Percentiles rank a stretch among this genome's conserved stretches.
phyloP scores from a whole-genome alignment of 2,888 invertebrate species.

The Acronicta alni region DNA sequence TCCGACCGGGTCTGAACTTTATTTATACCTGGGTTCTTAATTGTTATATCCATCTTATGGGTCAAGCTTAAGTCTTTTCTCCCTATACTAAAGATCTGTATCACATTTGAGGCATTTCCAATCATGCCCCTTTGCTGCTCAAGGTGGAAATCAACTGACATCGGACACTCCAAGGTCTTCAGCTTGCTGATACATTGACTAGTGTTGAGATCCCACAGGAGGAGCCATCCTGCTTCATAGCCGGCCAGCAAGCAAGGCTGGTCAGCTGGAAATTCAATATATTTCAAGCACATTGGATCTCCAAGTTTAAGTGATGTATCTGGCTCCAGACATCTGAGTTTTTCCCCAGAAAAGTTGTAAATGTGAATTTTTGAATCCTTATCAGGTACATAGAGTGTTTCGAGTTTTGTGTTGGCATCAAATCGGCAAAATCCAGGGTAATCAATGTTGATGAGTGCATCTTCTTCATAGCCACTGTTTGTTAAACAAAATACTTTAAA shows the following conservation, averaged over 20 bases:
- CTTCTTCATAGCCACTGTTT: slow-evolving; percentile 89
- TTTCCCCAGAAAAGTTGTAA: slow-evolving; percentile 85
- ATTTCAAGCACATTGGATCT: slow-evolving; percentile 91
- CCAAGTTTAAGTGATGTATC: slow-evolving; percentile 86
- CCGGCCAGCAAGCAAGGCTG: slow-evolving; percentile 90
- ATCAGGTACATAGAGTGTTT: slow-evolving; percentile 91
- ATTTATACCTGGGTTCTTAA: slow-evolving; percentile 93
- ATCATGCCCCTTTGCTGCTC: slow-evolving; percentile 91
- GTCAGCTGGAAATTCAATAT: slow-evolving; percentile 84
- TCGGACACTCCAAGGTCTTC: slow-evolving; percentile 91
- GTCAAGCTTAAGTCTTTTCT: slow-evolving; percentile 87
- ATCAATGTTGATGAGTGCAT: slow-evolving; percentile 89
- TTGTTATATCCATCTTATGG: slow-evolving; percentile 89
- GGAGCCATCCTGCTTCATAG: slow-evolving; percentile 93
- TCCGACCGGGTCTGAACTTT: slow-evolving; percentile 91
- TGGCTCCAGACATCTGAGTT: slow-evolving; percentile 77
- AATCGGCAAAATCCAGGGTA: slow-evolving; percentile 93
- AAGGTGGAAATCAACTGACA: slow-evolving; percentile 92
- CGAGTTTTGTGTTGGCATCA: slow-evolving; percentile 89
- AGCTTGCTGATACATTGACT: slow-evolving; percentile 88
- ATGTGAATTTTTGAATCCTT: slow-evolving; percentile 87
- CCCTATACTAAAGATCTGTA: slow-evolving; percentile 90
- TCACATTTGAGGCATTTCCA: slow-evolving; percentile 90
- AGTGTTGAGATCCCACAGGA: slow-evolving; percentile 92
- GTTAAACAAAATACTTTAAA: slow-evolving; percentile 91